Evolutionary conservation across 2,888 invertebrate species (phyloP).

Genomic region (Villa cingulata): DNA sequence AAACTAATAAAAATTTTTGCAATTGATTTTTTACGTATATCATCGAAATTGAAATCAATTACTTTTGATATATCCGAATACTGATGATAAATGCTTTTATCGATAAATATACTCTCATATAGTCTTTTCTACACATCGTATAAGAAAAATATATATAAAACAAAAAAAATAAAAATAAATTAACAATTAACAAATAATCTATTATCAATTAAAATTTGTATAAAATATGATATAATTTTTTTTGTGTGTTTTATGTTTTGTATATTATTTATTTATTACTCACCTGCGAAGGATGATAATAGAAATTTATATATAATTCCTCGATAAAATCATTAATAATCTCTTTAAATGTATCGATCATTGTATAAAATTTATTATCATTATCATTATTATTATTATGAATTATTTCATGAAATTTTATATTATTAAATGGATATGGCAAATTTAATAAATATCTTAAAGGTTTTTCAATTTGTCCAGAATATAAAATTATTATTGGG

Average conservation of each 20-base stretch:
- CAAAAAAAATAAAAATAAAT: background rate
- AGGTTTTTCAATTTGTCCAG: constrained; percentile 1
- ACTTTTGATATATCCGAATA: no score
- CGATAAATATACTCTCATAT: constrained; percentile 2
- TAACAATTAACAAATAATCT: no score
- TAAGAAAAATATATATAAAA: no score
- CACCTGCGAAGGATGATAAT: constrained; percentile 9
- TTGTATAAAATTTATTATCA: background rate
- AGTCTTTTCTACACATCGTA: constrained; percentile 5
- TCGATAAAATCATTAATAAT: constrained; percentile 1
- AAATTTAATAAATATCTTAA: background rate
- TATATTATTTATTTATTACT: no score
- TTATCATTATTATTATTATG: no score
- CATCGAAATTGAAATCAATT: no score
- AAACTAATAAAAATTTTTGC: constrained; percentile 9
- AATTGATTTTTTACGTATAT: background rate
- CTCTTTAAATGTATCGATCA: background rate
- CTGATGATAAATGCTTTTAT: background rate
- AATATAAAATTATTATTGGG: constrained; percentile 8
- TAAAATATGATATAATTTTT: no score
- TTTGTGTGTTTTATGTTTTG: background rate
- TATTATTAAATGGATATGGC: constrained; percentile 4
- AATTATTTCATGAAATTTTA: no score
- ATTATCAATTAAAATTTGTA: no score
- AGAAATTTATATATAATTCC: constrained; percentile 7